Percentiles rank a stretch among this genome's conserved stretches.
Evolutionary conservation across 2,113 vertebrate genomes (phyloP).

Genomic region (Odontesthes bonariensis): DNA sequence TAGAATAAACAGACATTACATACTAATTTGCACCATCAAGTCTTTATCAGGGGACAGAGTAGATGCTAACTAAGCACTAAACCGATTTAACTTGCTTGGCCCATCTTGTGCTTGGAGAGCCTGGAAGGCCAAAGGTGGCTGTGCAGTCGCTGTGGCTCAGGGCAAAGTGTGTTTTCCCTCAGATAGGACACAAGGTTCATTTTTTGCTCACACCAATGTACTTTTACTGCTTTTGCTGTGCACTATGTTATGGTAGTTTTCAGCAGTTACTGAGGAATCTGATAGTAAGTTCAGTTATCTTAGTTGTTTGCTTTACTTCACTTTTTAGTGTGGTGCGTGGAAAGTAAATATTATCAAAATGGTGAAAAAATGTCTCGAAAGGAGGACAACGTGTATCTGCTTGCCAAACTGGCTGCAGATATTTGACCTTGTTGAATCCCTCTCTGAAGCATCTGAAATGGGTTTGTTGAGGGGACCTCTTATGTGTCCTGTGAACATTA

Average conservation of each 20-base stretch:
- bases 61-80: constrained; percentile 53
- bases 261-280: neutral
- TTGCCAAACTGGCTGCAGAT: constrained; percentile 35
- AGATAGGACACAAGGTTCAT: constrained; percentile 18
- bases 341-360: constrained; percentile 11
- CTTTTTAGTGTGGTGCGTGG: neutral
- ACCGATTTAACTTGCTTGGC: constrained; percentile 32
- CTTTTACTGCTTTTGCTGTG: constrained; percentile 3
- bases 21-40: constrained; percentile 50
- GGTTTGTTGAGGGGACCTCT: constrained; percentile 30
- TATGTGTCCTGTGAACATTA: constrained; percentile 34
- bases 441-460: constrained; percentile 13
- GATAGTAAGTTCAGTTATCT: neutral
- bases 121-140: constrained; percentile 62
- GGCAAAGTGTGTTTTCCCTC: constrained; percentile 48
- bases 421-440: constrained; percentile 38
- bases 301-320: neutral
- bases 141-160: constrained; percentile 27
- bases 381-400: constrained; percentile 3
- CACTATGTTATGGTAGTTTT: neutral
- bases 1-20: constrained; percentile 56
- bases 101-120: constrained; percentile 21
- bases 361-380: neutral
- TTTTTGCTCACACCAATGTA: neutral
- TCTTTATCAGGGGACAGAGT: constrained; percentile 27